Conservation (phyloP, 2,888 invertebrate species). For the Suillia variegata region DNA sequence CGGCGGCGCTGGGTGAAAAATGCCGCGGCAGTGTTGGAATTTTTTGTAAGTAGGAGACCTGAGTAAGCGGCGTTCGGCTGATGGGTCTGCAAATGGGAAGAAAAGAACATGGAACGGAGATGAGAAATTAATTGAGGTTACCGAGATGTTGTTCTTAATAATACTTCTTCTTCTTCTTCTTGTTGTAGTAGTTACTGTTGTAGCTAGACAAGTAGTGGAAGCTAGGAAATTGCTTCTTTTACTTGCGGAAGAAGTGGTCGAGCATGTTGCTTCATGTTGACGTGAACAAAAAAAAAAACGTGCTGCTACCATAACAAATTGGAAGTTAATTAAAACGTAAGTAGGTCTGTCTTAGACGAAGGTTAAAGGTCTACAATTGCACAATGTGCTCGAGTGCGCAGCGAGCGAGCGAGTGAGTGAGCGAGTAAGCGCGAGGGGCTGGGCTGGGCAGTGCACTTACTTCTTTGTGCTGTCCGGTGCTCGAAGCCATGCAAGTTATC, state of each 20-base stretch:
- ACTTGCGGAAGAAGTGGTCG: not conserved
- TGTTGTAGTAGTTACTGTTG: not conserved
- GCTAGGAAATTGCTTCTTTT: conserved; percentile 18
- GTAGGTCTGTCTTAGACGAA: conserved; percentile 7
- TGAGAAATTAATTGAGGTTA: conserved; percentile 37
- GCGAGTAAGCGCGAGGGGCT: no score
- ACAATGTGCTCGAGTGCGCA: no score
- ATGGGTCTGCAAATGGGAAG: conserved; percentile 48
- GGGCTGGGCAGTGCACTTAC: no score
- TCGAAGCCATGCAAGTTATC: no score
- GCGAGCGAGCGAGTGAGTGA: no score
- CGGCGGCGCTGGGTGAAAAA: conserved; percentile 49
- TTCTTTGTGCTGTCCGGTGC: no score
- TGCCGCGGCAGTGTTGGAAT: conserved; percentile 58
- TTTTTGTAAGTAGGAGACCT: conserved; percentile 58
- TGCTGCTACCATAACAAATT: conserved; percentile 42
- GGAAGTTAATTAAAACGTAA: conserved; percentile 50
- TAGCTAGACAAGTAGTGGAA: not conserved
- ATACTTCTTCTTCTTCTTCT: not conserved
- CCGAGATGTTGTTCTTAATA: not conserved
- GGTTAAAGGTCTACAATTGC: conserved; percentile 34
- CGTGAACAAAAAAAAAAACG: not conserved
- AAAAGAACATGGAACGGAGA: conserved; percentile 19
- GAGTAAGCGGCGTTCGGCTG: conserved; percentile 57
- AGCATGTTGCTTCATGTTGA: not conserved